Conservation (phyloP, 2,888 invertebrate genomes). For the Parnassius glacialis region DNA sequence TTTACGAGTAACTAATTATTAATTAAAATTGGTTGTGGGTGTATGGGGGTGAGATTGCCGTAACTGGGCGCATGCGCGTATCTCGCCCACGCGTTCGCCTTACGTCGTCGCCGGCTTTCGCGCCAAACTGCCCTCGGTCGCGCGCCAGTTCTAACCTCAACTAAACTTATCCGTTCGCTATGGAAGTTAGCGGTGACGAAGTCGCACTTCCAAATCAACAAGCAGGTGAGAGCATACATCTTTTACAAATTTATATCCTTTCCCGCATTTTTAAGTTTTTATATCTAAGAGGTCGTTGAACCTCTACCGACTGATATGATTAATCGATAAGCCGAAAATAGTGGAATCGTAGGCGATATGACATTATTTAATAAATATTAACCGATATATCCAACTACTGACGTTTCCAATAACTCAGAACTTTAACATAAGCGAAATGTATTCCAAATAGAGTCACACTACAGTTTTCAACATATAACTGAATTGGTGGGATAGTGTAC, state of each 20-base stretch:
- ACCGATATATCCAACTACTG: background rate
- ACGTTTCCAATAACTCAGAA: background rate
- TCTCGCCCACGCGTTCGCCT: slow-evolving; percentile 50
- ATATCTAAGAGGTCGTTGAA: slow-evolving; percentile 42
- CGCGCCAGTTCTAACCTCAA: slow-evolving; percentile 63
- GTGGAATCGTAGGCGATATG: slow-evolving; percentile 6
- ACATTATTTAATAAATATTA: slow-evolving; percentile 13
- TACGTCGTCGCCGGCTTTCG: slow-evolving; percentile 56
- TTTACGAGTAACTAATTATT: slow-evolving; percentile 33
- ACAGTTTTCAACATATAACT: background rate
- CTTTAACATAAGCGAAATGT: background rate
- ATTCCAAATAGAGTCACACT: background rate
- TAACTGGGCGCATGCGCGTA: slow-evolving; percentile 68
- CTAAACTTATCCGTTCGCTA: slow-evolving; percentile 35
- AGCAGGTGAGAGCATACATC: slow-evolving; percentile 54
- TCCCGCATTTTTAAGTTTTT: background rate
- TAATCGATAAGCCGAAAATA: slow-evolving; percentile 12
- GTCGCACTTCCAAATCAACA: slow-evolving; percentile 42
- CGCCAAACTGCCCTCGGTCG: slow-evolving; percentile 69
- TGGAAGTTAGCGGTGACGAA: slow-evolving; percentile 53
- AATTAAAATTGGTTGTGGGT: slow-evolving; percentile 40
- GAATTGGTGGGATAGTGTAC: background rate
- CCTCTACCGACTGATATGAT: slow-evolving; percentile 41
- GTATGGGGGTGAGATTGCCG: slow-evolving; percentile 60
- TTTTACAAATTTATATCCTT: slow-evolving; percentile 11